Evolutionary conservation across 2,113 vertebrate genomes (phyloP).

Genomic region (Pseudorasbora parva): DNA sequence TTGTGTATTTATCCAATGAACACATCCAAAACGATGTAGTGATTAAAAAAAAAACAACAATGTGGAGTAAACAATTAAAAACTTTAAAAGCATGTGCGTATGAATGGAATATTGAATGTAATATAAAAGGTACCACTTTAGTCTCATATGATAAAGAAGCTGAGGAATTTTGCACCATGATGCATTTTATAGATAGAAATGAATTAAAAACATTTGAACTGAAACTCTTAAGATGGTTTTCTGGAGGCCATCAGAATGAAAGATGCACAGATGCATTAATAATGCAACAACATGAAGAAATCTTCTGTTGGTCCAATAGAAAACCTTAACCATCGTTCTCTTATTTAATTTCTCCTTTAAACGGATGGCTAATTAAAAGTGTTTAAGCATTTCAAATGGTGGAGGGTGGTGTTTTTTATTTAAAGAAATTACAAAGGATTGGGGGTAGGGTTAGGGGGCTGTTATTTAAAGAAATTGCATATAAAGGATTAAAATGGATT

Average conservation of each 20-base stretch:
- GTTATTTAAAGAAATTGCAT: no score
- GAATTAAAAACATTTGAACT: background rate
- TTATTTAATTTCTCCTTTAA: background rate
- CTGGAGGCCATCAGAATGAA: no score
- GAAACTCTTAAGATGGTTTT: background rate
- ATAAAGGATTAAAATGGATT: no score
- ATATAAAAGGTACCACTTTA: background rate
- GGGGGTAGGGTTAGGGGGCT: no score
- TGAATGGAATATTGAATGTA: background rate
- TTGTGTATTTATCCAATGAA: background rate
- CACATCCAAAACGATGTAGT: background rate
- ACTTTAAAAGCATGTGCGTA: background rate
- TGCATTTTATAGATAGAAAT: background rate
- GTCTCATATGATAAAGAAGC: background rate
- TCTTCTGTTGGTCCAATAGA: background rate
- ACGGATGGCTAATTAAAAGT: background rate
- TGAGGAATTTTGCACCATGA: background rate
- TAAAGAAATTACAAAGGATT: no score
- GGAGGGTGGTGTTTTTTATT: background rate
- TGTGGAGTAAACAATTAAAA: background rate
- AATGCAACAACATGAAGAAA: slow-evolving; percentile 34
- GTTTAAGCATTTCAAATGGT: slow-evolving; percentile 11
- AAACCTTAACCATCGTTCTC: background rate
- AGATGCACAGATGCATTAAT: no score
- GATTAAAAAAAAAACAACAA: background rate